A percentile compares a stretch with the other conserved stretches of the same genome.
Evolutionary conservation across 2,888 invertebrate species (phyloP).

Genomic region (Clitarchus hookeri): DNA sequence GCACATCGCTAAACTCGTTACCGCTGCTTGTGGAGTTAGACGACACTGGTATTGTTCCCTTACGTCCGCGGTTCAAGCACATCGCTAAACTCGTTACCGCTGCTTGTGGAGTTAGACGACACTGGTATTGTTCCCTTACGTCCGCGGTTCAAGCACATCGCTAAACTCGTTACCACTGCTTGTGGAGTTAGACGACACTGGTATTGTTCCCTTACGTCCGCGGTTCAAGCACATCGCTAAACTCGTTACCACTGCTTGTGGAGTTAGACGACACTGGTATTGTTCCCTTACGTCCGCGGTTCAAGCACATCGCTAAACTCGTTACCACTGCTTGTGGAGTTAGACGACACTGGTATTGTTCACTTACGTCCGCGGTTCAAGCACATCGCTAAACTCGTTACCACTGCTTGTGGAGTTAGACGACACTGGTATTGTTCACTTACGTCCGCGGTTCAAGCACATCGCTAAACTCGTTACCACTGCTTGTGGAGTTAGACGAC

Average conservation of each 20-base stretch:
- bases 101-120: neutral
- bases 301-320: neutral
- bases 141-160: neutral
- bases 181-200: neutral
- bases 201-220: too few relatives aligned
- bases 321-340: neutral
- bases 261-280: neutral
- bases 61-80: too few relatives aligned
- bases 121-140: too few relatives aligned
- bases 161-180: neutral
- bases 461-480: neutral
- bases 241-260: neutral
- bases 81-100: neutral
- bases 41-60: too few relatives aligned
- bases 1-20: neutral
- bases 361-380: too few relatives aligned
- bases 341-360: neutral
- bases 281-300: too few relatives aligned
- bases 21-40: neutral
- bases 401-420: neutral
- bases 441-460: too few relatives aligned
- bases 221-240: neutral
- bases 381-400: neutral
- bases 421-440: too few relatives aligned
- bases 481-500: neutral